phyloP scores from a whole-genome alignment of 2,113 vertebrate species.

The Cebus imitator region DNA sequence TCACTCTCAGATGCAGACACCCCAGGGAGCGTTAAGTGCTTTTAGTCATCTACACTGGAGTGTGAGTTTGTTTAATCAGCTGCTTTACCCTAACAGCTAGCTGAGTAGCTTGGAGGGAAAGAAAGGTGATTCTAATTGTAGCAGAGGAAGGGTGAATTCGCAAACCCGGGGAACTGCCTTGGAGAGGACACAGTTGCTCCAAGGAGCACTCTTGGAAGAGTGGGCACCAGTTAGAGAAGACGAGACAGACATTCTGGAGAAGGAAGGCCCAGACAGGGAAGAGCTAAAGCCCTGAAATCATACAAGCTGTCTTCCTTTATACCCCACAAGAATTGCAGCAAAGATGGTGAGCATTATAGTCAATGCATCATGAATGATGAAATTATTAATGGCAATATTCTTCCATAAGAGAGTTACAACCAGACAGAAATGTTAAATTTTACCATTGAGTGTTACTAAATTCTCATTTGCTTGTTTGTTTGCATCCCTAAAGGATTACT shows the following conservation, averaged over 20 bases:
- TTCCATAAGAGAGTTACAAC: conserved; percentile 40
- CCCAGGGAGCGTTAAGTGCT: conserved; percentile 57
- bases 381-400: neutral
- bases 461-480: conserved; percentile 62
- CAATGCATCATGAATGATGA: conserved; percentile 23
- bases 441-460: conserved; percentile 32
- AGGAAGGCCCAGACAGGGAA: neutral
- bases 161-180: neutral
- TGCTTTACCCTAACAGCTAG: conserved; percentile 51
- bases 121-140: neutral
- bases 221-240: neutral
- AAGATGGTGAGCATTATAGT: neutral
- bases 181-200: neutral
- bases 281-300: neutral
- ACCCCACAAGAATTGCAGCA: neutral
- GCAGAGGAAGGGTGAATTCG: conserved; percentile 8
- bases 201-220: neutral
- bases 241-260: neutral
- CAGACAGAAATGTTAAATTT: conserved; percentile 37
- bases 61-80: conserved; percentile 76
- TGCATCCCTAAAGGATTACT: conserved; percentile 62
- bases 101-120: neutral
- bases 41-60: conserved; percentile 66
- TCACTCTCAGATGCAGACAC: conserved; percentile 57
- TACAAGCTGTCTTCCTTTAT: neutral